Conservation (phyloP, 2,888 invertebrate genomes). For the Tinea pellionella region DNA sequence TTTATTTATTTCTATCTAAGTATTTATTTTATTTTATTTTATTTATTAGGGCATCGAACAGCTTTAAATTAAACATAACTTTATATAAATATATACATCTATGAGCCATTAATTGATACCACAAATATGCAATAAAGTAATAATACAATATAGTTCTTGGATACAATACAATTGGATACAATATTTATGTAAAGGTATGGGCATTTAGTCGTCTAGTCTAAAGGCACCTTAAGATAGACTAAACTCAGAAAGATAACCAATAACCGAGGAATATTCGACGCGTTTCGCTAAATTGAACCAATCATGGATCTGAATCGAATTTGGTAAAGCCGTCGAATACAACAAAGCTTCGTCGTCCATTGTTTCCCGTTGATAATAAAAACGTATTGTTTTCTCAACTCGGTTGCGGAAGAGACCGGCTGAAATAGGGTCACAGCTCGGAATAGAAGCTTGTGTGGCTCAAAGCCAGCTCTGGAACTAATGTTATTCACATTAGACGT, state of each 20-base stretch:
- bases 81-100: no score
- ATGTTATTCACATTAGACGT: constrained; percentile 9
- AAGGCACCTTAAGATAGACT: neutral
- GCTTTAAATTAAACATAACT: no score
- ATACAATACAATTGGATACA: no score
- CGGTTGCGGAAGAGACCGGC: neutral
- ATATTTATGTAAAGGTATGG: no score
- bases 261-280: neutral
- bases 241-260: neutral
- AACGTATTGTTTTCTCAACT: constrained; percentile 37
- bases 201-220: neutral
- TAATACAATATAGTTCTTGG: no score
- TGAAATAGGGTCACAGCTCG: constrained; percentile 11
- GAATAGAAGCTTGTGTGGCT: constrained; percentile 11
- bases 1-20: no score
- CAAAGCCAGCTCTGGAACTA: constrained; percentile 11
- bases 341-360: constrained; percentile 13
- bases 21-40: no score
- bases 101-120: no score
- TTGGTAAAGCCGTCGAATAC: constrained; percentile 9
- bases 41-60: no score
- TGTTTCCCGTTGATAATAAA: constrained; percentile 28
- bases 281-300: constrained; percentile 11
- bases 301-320: constrained; percentile 9
- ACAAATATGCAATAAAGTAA: no score